A percentile compares a stretch with the other conserved stretches of the same genome.
phyloP scores from a whole-genome alignment of 1,140 invertebrate genomes.

The Trachymyrmex cornetzi region DNA sequence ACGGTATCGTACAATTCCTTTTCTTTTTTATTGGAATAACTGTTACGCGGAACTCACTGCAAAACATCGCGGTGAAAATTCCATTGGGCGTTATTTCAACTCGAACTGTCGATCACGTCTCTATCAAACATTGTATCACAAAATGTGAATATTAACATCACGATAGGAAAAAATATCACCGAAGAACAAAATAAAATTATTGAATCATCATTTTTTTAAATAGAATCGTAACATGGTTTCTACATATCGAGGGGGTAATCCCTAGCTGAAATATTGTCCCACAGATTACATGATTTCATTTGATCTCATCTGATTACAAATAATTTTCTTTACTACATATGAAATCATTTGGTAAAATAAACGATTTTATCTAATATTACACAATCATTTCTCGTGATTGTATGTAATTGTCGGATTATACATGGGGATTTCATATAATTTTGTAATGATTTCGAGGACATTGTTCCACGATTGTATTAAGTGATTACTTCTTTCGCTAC shows the following conservation, averaged over 20 bases:
- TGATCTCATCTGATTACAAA: too few species aligned
- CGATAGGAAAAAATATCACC: neutral
- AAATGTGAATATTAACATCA: constrained; percentile 5
- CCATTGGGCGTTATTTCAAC: constrained; percentile 40
- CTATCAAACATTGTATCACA: constrained; percentile 43
- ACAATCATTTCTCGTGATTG: too few species aligned
- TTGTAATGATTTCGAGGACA: too few species aligned
- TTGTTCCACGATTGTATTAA: too few species aligned
- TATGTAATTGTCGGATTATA: too few species aligned
- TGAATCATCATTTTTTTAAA: constrained; percentile 13
- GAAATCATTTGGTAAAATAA: too few species aligned
- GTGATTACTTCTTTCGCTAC: too few species aligned
- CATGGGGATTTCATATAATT: too few species aligned
- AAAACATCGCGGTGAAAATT: constrained; percentile 53
- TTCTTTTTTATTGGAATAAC: constrained; percentile 59
- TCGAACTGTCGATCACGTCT: constrained; percentile 39
- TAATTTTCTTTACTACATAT: too few species aligned
- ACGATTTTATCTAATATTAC: too few species aligned
- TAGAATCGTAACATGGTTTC: neutral
- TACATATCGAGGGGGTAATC: neutral
- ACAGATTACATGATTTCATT: too few species aligned
- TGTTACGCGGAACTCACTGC: constrained; percentile 45
- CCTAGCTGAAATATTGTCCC: too few species aligned
- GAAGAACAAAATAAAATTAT: constrained; percentile 1
- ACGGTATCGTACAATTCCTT: constrained; percentile 43